Evolutionary conservation across 1,140 invertebrate genomes (phyloP).

Genomic region (Neuroterus valhalla): DNA sequence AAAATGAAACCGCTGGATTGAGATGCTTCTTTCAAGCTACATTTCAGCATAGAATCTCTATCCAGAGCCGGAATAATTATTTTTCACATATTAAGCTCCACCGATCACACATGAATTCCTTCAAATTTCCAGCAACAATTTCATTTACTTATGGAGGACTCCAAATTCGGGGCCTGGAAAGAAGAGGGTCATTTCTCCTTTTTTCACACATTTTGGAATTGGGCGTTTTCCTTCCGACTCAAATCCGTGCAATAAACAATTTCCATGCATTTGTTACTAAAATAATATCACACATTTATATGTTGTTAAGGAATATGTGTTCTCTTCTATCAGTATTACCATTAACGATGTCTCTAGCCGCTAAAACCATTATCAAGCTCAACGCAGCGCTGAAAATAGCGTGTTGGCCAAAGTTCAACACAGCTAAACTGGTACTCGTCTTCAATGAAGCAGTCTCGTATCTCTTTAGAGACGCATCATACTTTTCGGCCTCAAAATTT

Average conservation of each 20-base stretch:
- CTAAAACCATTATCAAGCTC: conserved; percentile 94
- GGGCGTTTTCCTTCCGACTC: no score
- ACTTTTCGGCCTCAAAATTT: conserved; percentile 92
- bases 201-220: no score
- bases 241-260: conserved; percentile 32
- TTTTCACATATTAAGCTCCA: no score
- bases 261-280: neutral
- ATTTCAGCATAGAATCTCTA: no score
- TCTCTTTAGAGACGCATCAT: conserved; percentile 90
- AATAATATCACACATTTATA: conserved; percentile 39
- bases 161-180: no score
- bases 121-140: no score
- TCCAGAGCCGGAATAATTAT: no score
- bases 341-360: conserved; percentile 90
- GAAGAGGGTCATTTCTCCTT: no score
- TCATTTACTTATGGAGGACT: no score
- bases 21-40: no score
- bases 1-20: no score
- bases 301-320: conserved; percentile 33
- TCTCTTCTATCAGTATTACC: conserved; percentile 77
- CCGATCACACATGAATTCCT: no score
- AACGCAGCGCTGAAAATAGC: conserved; percentile 96
- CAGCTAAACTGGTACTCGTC: conserved; percentile 93
- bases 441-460: conserved; percentile 96
- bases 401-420: conserved; percentile 99